phyloP scores from a whole-genome alignment of 2,113 vertebrate genomes.

The Lipophrys pholis region DNA sequence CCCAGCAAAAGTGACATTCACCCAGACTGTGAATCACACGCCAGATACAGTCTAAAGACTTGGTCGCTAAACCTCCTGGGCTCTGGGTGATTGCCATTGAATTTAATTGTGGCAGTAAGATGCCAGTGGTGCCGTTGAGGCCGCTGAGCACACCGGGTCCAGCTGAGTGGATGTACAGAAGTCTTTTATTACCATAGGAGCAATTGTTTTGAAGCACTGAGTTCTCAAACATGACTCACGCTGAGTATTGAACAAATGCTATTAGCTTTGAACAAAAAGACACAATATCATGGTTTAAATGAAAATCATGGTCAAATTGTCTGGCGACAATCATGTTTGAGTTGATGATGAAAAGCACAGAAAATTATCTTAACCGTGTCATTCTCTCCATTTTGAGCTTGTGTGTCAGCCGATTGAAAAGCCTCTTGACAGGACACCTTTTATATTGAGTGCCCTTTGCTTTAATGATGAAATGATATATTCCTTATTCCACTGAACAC shows the following conservation, averaged over 20 bases:
- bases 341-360: background rate
- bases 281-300: background rate
- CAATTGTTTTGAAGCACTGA: conserved; percentile 21
- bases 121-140: background rate
- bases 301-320: conserved; percentile 6
- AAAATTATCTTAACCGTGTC: background rate
- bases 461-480: no score
- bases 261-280: conserved; percentile 8
- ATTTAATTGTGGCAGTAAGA: conserved; percentile 4
- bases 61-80: no score
- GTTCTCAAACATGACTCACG: conserved; percentile 23
- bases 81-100: background rate
- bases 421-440: background rate
- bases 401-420: no score
- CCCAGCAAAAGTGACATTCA: background rate
- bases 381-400: background rate
- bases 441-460: background rate
- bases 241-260: conserved; percentile 10
- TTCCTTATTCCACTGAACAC: no score
- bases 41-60: no score
- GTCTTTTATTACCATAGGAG: conserved; percentile 5
- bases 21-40: no score
- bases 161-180: background rate
- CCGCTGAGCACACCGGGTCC: background rate
- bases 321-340: conserved; percentile 14